phyloP scores from a whole-genome alignment of 2,113 vertebrate genomes.

The Chionomys nivalis region DNA sequence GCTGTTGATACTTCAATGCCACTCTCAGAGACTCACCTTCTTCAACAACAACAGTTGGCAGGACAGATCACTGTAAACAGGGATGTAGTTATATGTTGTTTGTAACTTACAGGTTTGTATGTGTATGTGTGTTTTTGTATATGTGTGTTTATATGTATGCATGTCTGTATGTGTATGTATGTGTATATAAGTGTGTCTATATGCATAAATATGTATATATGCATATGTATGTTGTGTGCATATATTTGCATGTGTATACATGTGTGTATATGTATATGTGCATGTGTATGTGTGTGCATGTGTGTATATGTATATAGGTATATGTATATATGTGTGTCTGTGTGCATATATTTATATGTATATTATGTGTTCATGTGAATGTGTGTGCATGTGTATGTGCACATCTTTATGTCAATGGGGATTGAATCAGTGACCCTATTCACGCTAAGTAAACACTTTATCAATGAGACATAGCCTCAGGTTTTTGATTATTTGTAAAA shows the following conservation, averaged over 20 bases:
- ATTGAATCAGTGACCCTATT: background rate
- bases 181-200: background rate
- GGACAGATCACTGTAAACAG: background rate
- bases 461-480: background rate
- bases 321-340: background rate
- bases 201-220: background rate
- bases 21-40: background rate
- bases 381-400: background rate
- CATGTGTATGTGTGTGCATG: accelerated
- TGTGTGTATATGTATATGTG: background rate
- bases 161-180: background rate
- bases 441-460: background rate
- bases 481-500: background rate
- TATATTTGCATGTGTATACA: background rate
- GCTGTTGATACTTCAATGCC: background rate
- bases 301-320: background rate
- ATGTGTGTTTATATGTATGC: background rate
- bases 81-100: background rate
- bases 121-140: background rate
- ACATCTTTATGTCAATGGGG: background rate
- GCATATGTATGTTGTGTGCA: background rate
- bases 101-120: background rate
- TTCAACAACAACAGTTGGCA: background rate
- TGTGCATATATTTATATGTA: background rate
- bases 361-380: background rate